Evolutionary conservation across 2,113 vertebrate species (phyloP).

Genomic region (Brachyistius frenatus): DNA sequence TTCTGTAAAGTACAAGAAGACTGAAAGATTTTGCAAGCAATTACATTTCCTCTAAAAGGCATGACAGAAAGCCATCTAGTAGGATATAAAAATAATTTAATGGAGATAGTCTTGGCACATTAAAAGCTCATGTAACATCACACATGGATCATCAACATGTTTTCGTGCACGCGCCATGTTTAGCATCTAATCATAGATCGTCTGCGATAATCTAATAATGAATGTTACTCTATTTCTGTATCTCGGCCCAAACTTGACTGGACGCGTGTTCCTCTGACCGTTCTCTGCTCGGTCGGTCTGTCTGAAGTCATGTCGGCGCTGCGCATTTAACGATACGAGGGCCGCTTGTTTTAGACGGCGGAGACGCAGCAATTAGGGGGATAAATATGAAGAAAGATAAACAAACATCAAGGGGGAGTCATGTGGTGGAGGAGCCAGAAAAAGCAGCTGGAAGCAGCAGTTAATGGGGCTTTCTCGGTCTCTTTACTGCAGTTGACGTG

Average conservation of each 20-base stretch:
- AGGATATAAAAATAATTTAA: background rate
- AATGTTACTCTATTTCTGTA: background rate
- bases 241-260: background rate
- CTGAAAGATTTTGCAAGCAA: too few species aligned
- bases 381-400: conserved; percentile 84
- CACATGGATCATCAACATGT: background rate
- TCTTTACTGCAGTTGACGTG: conserved; percentile 72
- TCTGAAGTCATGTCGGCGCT: conserved; percentile 34
- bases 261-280: conserved; percentile 30
- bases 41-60: too few species aligned
- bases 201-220: background rate
- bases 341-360: conserved; percentile 63
- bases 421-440: conserved; percentile 72
- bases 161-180: background rate
- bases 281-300: background rate
- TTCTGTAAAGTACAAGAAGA: too few species aligned
- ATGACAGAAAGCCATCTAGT: background rate
- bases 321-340: conserved; percentile 66
- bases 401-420: conserved; percentile 83
- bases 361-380: conserved; percentile 75
- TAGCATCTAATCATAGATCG: background rate
- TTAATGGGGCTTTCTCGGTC: conserved; percentile 81
- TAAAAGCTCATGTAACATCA: background rate
- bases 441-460: conserved; percentile 82
- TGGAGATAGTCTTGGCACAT: background rate